These are phyloP conservation scores for Coptotermes formosanus DNA, from an alignment of 1,140 invertebrate species.

Conservation along the genomic window DNA sequence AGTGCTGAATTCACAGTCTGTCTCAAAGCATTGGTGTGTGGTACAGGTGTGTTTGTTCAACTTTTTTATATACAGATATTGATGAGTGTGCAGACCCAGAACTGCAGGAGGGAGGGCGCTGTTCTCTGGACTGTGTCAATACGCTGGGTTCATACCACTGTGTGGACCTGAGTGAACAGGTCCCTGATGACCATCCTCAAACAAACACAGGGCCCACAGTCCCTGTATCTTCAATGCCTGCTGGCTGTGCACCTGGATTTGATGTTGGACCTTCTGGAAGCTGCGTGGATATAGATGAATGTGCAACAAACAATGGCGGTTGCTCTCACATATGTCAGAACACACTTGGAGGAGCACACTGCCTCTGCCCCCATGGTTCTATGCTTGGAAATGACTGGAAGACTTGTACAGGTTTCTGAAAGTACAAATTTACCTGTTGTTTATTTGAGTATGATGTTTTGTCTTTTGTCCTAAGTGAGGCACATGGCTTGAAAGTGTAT, in stretches of 20 bases:
- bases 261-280: not conserved
- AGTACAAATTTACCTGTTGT: too few relatives aligned
- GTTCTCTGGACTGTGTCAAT: conserved; percentile 58
- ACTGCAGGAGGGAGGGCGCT: conserved; percentile 51
- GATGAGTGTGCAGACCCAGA: conserved; percentile 59
- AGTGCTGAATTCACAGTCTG: not conserved
- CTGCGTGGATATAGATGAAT: conserved; percentile 63
- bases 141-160: conserved; percentile 57
- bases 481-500: too few relatives aligned
- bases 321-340: conserved; percentile 61
- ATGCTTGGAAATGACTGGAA: conserved; percentile 58
- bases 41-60: conserved; percentile 19
- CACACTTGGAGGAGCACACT: conserved; percentile 66
- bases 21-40: not conserved
- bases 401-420: conserved; percentile 52
- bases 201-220: not conserved
- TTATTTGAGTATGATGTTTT: too few relatives aligned
- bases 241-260: not conserved
- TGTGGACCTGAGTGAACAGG: conserved; percentile 29
- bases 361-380: conserved; percentile 64
- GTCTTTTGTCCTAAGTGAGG: too few relatives aligned
- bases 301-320: conserved; percentile 45
- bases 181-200: not conserved
- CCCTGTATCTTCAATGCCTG: not conserved
- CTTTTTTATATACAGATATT: conserved; percentile 54